Conservation (phyloP, 2,113 vertebrate species). For the Melospiza georgiana region DNA sequence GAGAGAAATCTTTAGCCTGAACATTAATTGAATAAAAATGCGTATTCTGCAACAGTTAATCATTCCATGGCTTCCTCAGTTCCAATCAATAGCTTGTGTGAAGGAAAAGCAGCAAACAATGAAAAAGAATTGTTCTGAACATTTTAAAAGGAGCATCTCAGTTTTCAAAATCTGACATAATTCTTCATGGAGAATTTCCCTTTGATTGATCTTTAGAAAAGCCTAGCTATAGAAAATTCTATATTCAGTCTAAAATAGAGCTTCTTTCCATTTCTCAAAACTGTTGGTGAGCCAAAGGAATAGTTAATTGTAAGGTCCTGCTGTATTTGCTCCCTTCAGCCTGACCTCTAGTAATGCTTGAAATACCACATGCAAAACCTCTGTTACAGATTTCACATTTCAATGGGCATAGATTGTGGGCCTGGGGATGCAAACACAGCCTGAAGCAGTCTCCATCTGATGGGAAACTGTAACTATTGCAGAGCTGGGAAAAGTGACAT, state of each 20-base stretch:
- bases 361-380: not conserved
- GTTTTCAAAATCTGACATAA: not conserved
- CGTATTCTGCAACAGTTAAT: not conserved
- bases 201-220: not conserved
- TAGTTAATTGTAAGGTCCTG: not conserved
- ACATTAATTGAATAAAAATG: not conserved
- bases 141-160: not conserved
- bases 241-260: not conserved
- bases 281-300: not conserved
- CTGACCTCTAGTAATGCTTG: not conserved
- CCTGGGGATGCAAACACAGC: not conserved
- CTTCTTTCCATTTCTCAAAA: not conserved
- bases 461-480: not conserved
- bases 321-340: not conserved
- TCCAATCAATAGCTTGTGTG: not conserved
- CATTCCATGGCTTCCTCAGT: not conserved
- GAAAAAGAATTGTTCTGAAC: not conserved
- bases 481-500: not conserved
- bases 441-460: not conserved
- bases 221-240: not conserved
- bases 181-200: not conserved
- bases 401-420: fast-evolving
- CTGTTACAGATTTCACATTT: not conserved
- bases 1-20: not conserved
- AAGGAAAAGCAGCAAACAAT: not conserved